Evolutionary conservation across 2,797 vertebrate species (phyloP).

Genomic region (Lerista edwardsae): DNA sequence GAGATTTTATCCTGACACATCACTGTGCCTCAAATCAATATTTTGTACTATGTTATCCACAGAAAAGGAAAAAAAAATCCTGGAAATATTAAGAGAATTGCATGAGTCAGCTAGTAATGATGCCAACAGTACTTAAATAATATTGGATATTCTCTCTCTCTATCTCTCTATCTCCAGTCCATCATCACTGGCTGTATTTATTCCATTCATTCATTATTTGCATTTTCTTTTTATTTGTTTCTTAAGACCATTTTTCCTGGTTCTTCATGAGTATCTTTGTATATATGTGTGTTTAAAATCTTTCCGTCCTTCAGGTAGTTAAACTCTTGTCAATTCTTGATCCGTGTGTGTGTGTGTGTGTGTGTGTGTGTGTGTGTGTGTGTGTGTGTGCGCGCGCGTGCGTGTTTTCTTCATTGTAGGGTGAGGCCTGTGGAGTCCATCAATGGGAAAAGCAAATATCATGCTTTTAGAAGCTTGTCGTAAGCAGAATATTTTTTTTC

Average conservation of each 20-base stretch:
- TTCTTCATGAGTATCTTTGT: fast-evolving
- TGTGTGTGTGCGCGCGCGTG: no score
- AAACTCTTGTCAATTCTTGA: background rate
- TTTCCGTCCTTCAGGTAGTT: background rate
- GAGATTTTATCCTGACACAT: fast-evolving
- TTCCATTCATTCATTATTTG: background rate
- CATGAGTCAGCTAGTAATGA: no score
- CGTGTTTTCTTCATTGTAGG: background rate
- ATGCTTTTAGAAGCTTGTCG: background rate
- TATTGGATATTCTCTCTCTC: background rate
- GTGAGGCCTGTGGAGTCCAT: background rate
- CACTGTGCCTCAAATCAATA: background rate
- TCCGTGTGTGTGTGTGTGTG: no score
- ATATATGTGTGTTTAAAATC: background rate
- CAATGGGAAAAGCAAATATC: background rate
- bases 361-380: no score
- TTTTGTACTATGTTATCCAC: fast-evolving
- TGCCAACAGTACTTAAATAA: fast-evolving
- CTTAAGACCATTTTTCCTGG: fast-evolving
- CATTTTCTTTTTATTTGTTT: background rate
- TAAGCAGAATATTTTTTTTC: background rate
- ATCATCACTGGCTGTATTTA: background rate
- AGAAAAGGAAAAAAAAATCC: fast-evolving
- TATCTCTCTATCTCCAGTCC: background rate
- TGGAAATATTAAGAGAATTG: background rate